Percentiles rank a stretch among this genome's conserved stretches.
These are phyloP conservation scores for Myotis brandtii DNA, from an alignment of 2,113 vertebrate genomes.

Conservation along the genomic window DNA sequence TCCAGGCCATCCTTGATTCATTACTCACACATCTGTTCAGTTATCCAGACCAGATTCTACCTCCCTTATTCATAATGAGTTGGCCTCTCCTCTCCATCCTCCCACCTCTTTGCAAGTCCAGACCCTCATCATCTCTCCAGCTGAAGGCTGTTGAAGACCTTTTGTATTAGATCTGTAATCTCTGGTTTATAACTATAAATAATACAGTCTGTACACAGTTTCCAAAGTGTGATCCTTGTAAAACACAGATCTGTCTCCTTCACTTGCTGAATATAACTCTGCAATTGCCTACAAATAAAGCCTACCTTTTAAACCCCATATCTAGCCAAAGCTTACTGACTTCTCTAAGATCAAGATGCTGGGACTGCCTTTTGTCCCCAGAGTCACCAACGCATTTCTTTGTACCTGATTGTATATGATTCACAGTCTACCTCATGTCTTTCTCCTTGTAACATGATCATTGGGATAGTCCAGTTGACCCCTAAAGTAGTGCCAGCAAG, in stretches of 20 bases:
- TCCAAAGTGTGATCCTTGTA: neutral
- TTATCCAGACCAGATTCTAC: neutral
- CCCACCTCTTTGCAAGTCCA: neutral
- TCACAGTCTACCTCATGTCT: neutral
- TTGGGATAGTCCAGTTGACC: neutral
- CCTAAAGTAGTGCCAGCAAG: neutral
- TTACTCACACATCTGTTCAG: neutral
- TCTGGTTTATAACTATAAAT: neutral
- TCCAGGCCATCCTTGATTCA: neutral
- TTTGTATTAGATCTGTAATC: neutral
- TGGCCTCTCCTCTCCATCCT: neutral
- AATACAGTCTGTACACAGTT: neutral
- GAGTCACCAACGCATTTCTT: constrained; percentile 17
- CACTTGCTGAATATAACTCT: neutral
- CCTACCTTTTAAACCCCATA: neutral
- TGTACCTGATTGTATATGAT: neutral
- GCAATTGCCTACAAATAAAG: neutral
- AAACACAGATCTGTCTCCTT: neutral
- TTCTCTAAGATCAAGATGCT: neutral
- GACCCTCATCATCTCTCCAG: neutral
- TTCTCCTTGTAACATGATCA: neutral
- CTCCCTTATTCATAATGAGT: neutral
- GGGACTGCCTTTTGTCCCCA: neutral
- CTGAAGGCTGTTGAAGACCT: neutral
- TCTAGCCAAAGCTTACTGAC: neutral